Conservation (phyloP, 1,140 invertebrate species). For the Pogonognathellus flavescens region DNA sequence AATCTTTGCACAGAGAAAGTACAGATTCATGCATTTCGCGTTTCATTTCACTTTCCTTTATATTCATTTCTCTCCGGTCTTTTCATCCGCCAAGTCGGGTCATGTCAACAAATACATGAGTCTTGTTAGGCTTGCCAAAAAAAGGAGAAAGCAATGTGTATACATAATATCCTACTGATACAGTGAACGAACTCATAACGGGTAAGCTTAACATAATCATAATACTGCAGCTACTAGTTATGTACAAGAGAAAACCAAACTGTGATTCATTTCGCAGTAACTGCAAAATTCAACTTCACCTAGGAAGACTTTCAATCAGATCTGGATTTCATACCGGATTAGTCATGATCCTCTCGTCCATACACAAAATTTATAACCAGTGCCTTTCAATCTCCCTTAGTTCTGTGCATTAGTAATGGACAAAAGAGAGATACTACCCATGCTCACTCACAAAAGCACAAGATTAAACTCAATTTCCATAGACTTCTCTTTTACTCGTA, state of each 20-base stretch:
- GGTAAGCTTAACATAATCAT: background rate
- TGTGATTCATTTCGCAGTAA: background rate
- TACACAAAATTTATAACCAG: too few relatives aligned
- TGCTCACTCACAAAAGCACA: too few relatives aligned
- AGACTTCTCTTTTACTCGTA: too few relatives aligned
- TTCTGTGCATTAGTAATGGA: too few relatives aligned
- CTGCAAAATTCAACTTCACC: constrained; percentile 23
- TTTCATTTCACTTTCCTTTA: constrained; percentile 31
- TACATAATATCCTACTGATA: background rate
- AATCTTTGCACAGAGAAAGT: too few relatives aligned
- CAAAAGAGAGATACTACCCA: too few relatives aligned
- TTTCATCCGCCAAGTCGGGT: background rate
- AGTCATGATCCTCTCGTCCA: background rate
- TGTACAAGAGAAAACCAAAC: background rate
- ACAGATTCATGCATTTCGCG: background rate
- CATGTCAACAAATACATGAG: background rate
- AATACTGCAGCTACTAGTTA: background rate
- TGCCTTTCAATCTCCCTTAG: too few relatives aligned
- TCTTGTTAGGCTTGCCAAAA: background rate
- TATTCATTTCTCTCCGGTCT: constrained; percentile 17
- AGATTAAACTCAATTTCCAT: too few relatives aligned
- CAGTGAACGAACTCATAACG: background rate
- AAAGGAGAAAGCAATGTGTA: background rate
- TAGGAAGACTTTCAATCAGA: constrained; percentile 28
- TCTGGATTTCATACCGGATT: constrained; percentile 36